Percentiles rank a stretch among this genome's conserved stretches.
Evolutionary conservation across 2,113 vertebrate species (phyloP).

Genomic region (Heterochromis multidens): DNA sequence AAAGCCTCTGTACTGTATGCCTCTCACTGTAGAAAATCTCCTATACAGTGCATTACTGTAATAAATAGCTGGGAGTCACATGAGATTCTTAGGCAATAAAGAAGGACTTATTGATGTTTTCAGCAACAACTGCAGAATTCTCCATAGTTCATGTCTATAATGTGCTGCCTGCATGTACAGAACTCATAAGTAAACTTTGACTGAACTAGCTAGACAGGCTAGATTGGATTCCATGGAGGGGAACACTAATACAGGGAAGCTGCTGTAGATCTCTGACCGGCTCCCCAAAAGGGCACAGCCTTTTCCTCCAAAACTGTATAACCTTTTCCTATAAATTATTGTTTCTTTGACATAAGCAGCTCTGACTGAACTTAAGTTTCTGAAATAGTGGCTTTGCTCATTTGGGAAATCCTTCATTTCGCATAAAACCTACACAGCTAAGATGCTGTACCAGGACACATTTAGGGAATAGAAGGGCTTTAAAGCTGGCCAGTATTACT

Average conservation of each 20-base stretch:
- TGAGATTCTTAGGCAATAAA: neutral
- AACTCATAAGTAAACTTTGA: neutral
- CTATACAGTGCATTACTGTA: neutral
- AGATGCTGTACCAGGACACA: neutral
- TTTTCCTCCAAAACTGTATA: neutral
- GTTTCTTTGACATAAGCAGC: neutral
- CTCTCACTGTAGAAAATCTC: neutral
- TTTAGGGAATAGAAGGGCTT: neutral
- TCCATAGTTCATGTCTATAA: neutral
- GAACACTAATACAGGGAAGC: neutral
- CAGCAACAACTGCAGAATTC: neutral
- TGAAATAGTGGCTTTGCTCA: neutral
- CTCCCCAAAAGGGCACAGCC: neutral
- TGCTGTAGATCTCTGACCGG: neutral
- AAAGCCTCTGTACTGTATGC: neutral
- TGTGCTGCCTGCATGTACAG: neutral
- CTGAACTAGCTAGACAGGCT: neutral
- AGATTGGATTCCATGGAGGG: neutral
- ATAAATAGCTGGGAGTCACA: neutral
- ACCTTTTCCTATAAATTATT: neutral
- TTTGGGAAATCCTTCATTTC: neutral
- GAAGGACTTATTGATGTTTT: slow-evolving; percentile 26
- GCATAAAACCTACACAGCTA: neutral
- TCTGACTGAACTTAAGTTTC: neutral
- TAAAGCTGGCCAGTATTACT: neutral